Evolutionary conservation across 2,797 vertebrate species (phyloP).

Genomic region (Anisognathus igniventris): DNA sequence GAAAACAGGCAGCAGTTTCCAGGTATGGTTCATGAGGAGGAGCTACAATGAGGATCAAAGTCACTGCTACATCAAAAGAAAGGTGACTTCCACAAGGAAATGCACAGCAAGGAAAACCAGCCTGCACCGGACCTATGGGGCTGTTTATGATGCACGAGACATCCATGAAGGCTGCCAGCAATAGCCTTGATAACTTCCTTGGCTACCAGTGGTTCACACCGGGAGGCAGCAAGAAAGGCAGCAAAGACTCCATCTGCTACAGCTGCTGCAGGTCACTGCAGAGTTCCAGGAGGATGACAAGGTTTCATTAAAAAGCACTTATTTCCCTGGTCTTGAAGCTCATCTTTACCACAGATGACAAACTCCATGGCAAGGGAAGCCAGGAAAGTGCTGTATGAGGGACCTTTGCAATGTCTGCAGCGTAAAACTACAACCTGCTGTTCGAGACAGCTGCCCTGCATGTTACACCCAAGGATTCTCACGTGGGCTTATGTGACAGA

Average conservation of each 20-base stretch:
- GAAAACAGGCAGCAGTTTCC: neutral
- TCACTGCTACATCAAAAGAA: neutral
- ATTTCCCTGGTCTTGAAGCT: neutral
- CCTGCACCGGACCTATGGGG: neutral
- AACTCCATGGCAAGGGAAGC: neutral
- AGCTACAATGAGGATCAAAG: neutral
- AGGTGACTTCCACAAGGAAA: neutral
- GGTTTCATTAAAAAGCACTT: neutral
- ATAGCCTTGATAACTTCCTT: neutral
- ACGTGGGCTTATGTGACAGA: neutral
- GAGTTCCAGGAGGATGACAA: neutral
- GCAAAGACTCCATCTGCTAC: neutral
- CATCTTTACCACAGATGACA: neutral
- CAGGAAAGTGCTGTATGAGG: neutral
- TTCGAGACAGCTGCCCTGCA: neutral
- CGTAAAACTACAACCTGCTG: fast-evolving
- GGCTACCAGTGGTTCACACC: neutral
- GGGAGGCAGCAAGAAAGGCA: neutral
- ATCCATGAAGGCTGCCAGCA: neutral
- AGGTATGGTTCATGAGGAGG: neutral
- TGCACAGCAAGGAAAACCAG: neutral
- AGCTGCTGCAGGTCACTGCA: neutral
- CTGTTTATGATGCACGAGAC: neutral
- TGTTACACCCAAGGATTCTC: neutral
- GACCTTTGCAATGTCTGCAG: neutral